Evolutionary conservation across 23 tunicate species (phyloP).

Genomic region (Aplidium turbinatum): DNA sequence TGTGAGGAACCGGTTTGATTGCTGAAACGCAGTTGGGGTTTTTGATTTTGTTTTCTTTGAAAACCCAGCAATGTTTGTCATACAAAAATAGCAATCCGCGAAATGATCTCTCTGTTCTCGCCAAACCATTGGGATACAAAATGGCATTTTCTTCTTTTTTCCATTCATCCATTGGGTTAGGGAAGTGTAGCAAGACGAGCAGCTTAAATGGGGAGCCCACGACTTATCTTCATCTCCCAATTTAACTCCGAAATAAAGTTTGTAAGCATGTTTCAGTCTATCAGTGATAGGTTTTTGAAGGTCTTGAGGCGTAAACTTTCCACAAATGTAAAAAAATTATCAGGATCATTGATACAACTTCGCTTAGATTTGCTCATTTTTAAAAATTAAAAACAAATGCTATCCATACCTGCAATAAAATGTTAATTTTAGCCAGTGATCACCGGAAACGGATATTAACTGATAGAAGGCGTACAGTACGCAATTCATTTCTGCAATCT

Average conservation of each 20-base stretch:
- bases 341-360: background rate
- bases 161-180: slow-evolving; percentile 32
- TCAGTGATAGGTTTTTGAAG: slow-evolving; percentile 3
- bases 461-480: too few species aligned
- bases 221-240: slow-evolving; percentile 38
- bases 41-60: slow-evolving; percentile 7
- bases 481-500: too few species aligned
- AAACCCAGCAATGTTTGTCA: slow-evolving; percentile 13
- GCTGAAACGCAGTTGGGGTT: slow-evolving; percentile 11
- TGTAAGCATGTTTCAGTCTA: slow-evolving; percentile 19
- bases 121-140: slow-evolving; percentile 20
- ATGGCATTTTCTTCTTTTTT: slow-evolving; percentile 42
- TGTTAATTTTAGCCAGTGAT: too few species aligned
- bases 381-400: too few species aligned
- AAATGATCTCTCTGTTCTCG: slow-evolving; percentile 9
- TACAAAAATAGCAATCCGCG: slow-evolving; percentile 23
- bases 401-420: too few species aligned
- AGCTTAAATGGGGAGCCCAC: slow-evolving; percentile 23
- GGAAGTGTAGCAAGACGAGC: background rate
- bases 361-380: background rate
- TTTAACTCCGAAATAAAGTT: slow-evolving; percentile 8
- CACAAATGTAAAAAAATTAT: slow-evolving; percentile 27
- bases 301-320: slow-evolving; percentile 6
- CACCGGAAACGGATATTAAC: too few species aligned
- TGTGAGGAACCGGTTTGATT: slow-evolving; percentile 21